Conservation (phyloP, 2,888 invertebrate genomes). For the Lasioglossum oenotherae region DNA sequence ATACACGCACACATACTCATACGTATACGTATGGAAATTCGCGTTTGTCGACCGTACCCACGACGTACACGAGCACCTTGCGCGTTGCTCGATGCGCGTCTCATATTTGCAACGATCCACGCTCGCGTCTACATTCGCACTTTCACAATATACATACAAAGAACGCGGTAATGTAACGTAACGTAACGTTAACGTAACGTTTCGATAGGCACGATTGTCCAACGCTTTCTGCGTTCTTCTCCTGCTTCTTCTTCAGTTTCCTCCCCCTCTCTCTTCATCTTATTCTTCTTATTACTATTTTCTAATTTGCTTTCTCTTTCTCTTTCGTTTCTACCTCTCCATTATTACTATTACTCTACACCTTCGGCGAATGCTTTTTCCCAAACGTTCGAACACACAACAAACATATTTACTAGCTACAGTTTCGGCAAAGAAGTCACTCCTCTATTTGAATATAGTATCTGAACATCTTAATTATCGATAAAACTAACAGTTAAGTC, state of each 20-base stretch:
- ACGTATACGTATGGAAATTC: not conserved
- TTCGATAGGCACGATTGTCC: slow-evolving; percentile 46
- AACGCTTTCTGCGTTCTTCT: slow-evolving; percentile 16
- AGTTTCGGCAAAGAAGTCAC: slow-evolving; percentile 39
- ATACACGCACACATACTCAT: not conserved
- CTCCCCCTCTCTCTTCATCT: not conserved
- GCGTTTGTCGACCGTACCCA: not conserved
- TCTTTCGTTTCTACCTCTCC: too few relatives aligned
- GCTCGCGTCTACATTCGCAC: slow-evolving; percentile 53
- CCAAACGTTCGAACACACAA: slow-evolving; percentile 40
- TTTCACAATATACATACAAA: slow-evolving; percentile 48
- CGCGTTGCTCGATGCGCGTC: not conserved
- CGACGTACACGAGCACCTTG: not conserved
- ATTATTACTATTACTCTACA: not conserved
- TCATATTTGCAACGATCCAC: slow-evolving; percentile 44
- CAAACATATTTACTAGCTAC: slow-evolving; percentile 48
- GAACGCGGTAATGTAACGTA: slow-evolving; percentile 42
- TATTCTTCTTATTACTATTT: not conserved
- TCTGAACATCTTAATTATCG: slow-evolving; percentile 68
- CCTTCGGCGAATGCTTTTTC: slow-evolving; percentile 15
- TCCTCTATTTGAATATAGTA: slow-evolving; percentile 36
- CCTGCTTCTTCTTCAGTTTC: not conserved
- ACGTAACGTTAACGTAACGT: slow-evolving; percentile 28
- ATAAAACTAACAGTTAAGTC: slow-evolving; percentile 79
- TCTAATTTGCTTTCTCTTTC: not conserved